Evolutionary conservation across 2,797 vertebrate species (phyloP), one percentile per base, ranked within the genome.

Genomic region (Florisuga fusca): DNA sequence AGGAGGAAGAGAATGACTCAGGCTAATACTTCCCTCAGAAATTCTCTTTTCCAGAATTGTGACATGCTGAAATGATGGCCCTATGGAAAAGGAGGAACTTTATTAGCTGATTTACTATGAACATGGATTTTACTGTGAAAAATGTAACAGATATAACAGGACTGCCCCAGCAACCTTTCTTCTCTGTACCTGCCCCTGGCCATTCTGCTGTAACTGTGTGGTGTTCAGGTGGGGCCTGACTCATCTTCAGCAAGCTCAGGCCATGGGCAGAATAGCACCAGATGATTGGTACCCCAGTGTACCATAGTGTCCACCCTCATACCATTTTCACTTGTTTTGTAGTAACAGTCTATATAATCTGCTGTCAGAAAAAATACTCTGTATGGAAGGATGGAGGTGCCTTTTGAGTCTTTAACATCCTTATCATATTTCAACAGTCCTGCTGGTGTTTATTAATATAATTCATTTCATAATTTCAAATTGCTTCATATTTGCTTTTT

Each of bases 191-290:
- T 51, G 25, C 36, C 9, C 29, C 29, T 77, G 59, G 31, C 22
- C 19, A 1, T 29, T 16, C 23, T 55, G 51, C 25, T 50, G 22
- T 43, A 54, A 27, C 50, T 66, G 36, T 14, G 23, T 67, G 53
- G n/a, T 4, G 0, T 81, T 66, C 64, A 38, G 54, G 11, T 0
- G 1, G 22, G 19, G 9, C 25, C 66, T 64, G 75, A 54, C 45
- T 71, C 63, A 51, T 34, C 29, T 57, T 25, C 58, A 80, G 43
- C 19, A 57, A 46, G 22, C 25, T 76, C 54, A 34, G 53, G n/a
- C 21, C 2, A 1, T 5, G 23, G 36, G 14, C 41, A 71, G 58
- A 51, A 36, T 20, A 59, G 5, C 31, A 45, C 15, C 7, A 58
- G 31, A 20, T 12, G 13, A 10, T 77, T 54, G 58, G 26, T 59